Conservation (phyloP, 1,140 invertebrate genomes). For the Diprion similis region DNA sequence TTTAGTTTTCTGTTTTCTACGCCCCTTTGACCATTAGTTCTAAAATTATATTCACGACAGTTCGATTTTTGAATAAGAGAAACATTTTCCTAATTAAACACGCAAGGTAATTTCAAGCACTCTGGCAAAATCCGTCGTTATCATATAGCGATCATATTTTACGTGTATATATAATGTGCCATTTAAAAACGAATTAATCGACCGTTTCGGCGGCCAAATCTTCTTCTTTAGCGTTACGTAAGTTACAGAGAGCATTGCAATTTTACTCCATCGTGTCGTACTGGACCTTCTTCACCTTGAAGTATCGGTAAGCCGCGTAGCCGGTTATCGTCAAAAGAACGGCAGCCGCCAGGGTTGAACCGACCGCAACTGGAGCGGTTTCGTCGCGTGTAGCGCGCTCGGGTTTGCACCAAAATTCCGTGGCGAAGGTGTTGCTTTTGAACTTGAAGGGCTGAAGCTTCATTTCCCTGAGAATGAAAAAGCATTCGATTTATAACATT, state of each 20-base stretch:
- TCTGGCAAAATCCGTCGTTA: no score
- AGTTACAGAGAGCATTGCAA: neutral
- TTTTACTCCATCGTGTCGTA: conserved; percentile 91
- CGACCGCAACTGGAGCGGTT: conserved; percentile 85
- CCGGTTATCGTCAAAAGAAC: conserved; percentile 81
- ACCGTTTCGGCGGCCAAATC: no score
- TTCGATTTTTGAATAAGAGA: no score
- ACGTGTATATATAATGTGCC: no score
- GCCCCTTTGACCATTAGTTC: no score
- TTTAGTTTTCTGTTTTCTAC: no score
- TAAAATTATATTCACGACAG: no score
- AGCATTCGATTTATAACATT: neutral
- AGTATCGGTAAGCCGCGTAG: conserved; percentile 86
- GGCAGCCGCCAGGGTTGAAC: conserved; percentile 82
- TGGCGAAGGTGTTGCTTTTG: conserved; percentile 68
- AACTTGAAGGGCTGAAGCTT: conserved; percentile 72
- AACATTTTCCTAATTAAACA: no score
- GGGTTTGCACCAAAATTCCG: conserved; percentile 63
- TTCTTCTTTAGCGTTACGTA: no score
- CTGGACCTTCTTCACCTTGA: conserved; percentile 89
- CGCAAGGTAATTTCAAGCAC: no score
- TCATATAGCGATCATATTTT: no score
- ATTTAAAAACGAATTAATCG: no score
- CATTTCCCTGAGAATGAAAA: conserved; percentile 53
- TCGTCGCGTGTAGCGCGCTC: conserved; percentile 71